These are phyloP conservation scores for Melipona beecheii DNA, from an alignment of 2,888 invertebrate species.

Conservation along the genomic window DNA sequence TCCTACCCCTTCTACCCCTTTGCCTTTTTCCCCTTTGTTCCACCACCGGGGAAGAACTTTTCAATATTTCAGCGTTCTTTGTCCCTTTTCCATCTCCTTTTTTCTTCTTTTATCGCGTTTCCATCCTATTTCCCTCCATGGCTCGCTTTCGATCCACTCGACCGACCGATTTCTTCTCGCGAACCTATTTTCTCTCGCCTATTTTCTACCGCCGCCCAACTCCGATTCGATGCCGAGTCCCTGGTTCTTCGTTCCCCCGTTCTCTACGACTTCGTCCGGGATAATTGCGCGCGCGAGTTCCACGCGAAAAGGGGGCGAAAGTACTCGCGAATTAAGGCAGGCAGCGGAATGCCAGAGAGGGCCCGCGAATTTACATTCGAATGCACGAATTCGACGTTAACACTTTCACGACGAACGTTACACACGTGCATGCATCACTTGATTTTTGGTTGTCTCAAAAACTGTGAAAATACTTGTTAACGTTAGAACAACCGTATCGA, in stretches of 20 bases:
- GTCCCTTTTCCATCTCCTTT: not conserved
- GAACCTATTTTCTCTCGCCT: not conserved
- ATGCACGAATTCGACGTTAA: slow-evolving; percentile 26
- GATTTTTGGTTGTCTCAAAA: too few relatives aligned
- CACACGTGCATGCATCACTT: too few relatives aligned
- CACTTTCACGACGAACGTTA: too few relatives aligned
- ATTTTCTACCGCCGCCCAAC: not conserved
- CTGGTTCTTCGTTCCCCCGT: too few relatives aligned
- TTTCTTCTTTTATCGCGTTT: not conserved
- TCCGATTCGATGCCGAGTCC: not conserved
- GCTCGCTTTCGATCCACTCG: not conserved
- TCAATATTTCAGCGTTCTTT: slow-evolving; percentile 36
- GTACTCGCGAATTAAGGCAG: not conserved
- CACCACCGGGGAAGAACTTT: slow-evolving; percentile 4
- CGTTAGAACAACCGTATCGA: too few relatives aligned
- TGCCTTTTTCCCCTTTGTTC: slow-evolving; percentile 12
- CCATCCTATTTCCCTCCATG: not conserved
- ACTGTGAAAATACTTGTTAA: too few relatives aligned
- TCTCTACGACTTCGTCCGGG: too few relatives aligned
- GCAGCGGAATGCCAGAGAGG: not conserved
- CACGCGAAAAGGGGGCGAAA: slow-evolving; percentile 5
- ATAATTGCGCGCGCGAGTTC: too few relatives aligned
- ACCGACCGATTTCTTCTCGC: not conserved
- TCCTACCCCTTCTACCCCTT: too few relatives aligned
- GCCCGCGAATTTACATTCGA: slow-evolving; percentile 61